phyloP scores from a whole-genome alignment of 1,140 invertebrate genomes.

The Meloidogyne exigua region DNA sequence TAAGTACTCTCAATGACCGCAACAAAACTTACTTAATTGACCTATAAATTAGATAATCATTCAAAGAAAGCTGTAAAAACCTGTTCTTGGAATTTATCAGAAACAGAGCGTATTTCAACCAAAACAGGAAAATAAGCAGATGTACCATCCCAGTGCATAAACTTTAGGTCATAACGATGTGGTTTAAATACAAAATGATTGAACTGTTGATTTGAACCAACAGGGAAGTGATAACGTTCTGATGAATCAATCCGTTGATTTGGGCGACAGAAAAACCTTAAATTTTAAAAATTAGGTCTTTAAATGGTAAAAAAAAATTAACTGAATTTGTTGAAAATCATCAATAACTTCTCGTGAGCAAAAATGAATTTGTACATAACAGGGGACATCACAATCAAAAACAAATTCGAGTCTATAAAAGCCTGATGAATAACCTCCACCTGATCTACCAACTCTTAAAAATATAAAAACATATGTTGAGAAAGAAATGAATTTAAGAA shows the following conservation, averaged over 20 bases:
- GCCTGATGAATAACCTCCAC: constrained; percentile 28
- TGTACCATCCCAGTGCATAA: constrained; percentile 53
- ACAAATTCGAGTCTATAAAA: constrained; percentile 49
- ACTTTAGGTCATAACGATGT: constrained; percentile 48
- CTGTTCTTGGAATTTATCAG: constrained; percentile 66
- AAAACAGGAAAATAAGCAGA: constrained; percentile 59
- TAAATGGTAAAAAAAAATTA: neutral
- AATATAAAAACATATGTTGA: constrained; percentile 21
- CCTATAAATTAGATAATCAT: no score
- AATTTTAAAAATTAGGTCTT: neutral
- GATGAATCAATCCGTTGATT: constrained; percentile 27
- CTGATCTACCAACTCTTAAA: constrained; percentile 25
- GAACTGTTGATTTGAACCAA: constrained; percentile 47
- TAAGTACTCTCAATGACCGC: no score
- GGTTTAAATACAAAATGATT: constrained; percentile 47
- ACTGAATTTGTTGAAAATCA: constrained; percentile 37
- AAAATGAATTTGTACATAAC: constrained; percentile 53
- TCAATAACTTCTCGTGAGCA: constrained; percentile 51
- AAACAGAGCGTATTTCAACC: constrained; percentile 52
- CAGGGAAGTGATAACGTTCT: constrained; percentile 38
- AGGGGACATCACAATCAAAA: constrained; percentile 48
- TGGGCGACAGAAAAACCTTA: constrained; percentile 37
- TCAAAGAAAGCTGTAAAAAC: no score
- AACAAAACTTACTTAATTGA: no score
- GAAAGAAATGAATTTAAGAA: neutral